These are phyloP conservation scores for Dynastes grantii DNA, from an alignment of 2,888 invertebrate genomes.

Conservation along the genomic window DNA sequence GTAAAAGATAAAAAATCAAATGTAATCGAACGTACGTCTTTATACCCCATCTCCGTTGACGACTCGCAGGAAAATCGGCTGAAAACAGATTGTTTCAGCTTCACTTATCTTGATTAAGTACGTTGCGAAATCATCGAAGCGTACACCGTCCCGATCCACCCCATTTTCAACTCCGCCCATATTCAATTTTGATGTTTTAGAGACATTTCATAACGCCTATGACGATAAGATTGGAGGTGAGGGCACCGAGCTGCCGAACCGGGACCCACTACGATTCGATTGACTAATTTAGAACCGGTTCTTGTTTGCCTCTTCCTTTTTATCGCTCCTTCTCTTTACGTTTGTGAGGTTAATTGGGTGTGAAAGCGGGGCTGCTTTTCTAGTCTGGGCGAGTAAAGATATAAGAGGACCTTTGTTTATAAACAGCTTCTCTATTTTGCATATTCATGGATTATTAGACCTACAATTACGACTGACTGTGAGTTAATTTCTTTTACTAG, in stretches of 20 bases:
- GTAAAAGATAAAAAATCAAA: slow-evolving; percentile 31
- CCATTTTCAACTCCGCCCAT: not conserved
- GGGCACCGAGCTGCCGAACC: not conserved
- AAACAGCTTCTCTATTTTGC: not conserved
- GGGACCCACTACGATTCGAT: not conserved
- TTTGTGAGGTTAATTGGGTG: slow-evolving; percentile 16
- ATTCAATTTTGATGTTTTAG: slow-evolving; percentile 31
- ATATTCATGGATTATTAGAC: not conserved
- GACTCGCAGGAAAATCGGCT: slow-evolving; percentile 19
- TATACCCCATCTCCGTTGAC: not conserved
- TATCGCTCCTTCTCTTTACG: not conserved
- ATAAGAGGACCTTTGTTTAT: not conserved
- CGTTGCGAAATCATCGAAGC: slow-evolving; percentile 24
- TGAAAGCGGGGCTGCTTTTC: not conserved
- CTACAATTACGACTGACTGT: not conserved
- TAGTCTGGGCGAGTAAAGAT: not conserved
- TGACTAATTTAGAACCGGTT: slow-evolving; percentile 4
- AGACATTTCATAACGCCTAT: not conserved
- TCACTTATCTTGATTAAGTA: slow-evolving; percentile 38
- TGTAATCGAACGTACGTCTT: slow-evolving; percentile 16
- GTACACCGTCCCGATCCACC: not conserved
- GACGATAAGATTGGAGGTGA: slow-evolving; percentile 1
- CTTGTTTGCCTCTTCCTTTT: not conserved
- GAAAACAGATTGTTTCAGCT: slow-evolving; percentile 38
- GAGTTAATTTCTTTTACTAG: too few species aligned